Conservation (phyloP, 2,113 vertebrate species). For the Zosterops japonicus region DNA sequence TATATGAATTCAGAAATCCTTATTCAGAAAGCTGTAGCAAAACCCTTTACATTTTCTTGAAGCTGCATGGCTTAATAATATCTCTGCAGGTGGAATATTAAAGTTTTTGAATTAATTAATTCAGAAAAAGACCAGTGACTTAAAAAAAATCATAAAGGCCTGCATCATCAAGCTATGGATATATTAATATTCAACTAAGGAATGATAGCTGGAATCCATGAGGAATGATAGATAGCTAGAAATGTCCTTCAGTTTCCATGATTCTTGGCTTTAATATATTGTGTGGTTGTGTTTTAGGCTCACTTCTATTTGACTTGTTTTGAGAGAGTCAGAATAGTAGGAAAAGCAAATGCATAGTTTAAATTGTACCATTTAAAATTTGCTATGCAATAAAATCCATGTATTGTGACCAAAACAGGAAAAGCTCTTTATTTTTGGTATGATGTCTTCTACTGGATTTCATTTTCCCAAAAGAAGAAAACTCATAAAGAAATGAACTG, state of each 20-base stretch:
- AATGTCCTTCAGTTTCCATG: neutral
- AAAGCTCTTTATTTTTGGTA: neutral
- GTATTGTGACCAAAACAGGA: neutral
- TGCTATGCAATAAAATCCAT: neutral
- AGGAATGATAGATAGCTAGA: neutral
- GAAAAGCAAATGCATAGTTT: neutral
- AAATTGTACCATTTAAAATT: neutral
- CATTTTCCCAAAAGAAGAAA: neutral
- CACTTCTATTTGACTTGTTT: neutral
- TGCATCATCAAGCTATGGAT: neutral
- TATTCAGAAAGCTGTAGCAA: neutral
- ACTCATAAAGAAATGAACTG: neutral
- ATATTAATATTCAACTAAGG: neutral
- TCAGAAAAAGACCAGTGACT: neutral
- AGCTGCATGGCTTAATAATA: neutral
- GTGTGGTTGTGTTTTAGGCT: neutral
- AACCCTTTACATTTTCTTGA: neutral
- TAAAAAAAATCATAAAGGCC: neutral
- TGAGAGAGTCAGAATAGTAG: neutral
- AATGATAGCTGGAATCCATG: neutral
- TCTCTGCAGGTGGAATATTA: neutral
- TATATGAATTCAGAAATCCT: neutral
- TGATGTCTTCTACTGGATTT: neutral
- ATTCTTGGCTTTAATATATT: neutral
- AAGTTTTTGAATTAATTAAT: neutral